Percentiles rank a stretch among this genome's conserved stretches.
Evolutionary conservation across 2,888 invertebrate species (phyloP).

Genomic region (Euplagia quadripunctaria): DNA sequence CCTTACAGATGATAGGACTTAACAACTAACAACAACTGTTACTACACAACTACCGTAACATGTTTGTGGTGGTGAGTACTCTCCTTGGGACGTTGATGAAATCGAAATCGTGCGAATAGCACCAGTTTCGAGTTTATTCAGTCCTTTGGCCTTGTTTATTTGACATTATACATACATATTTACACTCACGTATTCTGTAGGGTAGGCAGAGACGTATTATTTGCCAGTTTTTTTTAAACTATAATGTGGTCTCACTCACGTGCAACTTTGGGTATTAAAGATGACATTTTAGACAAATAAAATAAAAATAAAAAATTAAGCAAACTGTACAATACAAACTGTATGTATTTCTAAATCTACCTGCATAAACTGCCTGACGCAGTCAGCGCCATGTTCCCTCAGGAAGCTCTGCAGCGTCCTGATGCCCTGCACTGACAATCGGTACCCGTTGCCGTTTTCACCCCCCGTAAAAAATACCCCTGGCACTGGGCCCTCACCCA

Average conservation of each 20-base stretch:
- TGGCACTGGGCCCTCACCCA: slow-evolving; percentile 73
- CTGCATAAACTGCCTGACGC: slow-evolving; percentile 90
- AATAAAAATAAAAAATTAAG: no score
- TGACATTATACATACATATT: background rate
- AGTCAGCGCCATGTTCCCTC: slow-evolving; percentile 89
- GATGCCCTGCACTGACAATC: slow-evolving; percentile 87
- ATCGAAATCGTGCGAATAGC: background rate
- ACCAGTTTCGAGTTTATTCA: background rate
- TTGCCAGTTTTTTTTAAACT: no score
- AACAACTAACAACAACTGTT: no score
- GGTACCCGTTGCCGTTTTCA: slow-evolving; percentile 87
- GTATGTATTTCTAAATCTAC: slow-evolving; percentile 61
- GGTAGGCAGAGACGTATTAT: no score
- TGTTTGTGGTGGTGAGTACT: background rate
- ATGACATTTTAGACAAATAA: no score
- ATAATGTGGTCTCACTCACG: no score
- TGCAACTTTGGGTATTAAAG: no score
- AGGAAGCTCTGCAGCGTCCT: slow-evolving; percentile 89
- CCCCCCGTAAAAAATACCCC: slow-evolving; percentile 75
- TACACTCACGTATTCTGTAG: no score
- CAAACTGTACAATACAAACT: no score
- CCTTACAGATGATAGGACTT: no score
- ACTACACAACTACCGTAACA: background rate
- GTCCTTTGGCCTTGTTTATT: background rate
- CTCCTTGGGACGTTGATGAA: background rate